These are phyloP conservation scores for Cryptoleucopteryx plumbea DNA, from an alignment of 2,113 vertebrate genomes.

Conservation along the genomic window DNA sequence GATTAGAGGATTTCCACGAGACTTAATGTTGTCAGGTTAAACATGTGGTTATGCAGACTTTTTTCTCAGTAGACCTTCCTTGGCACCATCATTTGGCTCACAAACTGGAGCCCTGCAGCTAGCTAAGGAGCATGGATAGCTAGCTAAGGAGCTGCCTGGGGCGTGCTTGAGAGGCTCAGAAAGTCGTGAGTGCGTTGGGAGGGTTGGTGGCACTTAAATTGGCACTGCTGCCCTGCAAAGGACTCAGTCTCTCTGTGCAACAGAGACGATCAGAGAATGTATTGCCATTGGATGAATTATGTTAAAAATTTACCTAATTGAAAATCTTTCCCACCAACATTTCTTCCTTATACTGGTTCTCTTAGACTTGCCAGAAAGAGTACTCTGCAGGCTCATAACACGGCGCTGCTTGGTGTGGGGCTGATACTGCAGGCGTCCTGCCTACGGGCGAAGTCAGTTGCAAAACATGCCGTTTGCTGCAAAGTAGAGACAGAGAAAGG, in stretches of 20 bases:
- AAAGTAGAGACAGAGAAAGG: neutral
- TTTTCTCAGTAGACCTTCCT: neutral
- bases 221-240: neutral
- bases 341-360: neutral
- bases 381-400: neutral
- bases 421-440: neutral
- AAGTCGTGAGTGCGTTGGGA: rapidly evolving
- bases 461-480: neutral
- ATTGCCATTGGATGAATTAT: neutral
- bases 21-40: neutral
- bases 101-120: neutral
- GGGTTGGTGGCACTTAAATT: neutral
- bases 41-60: neutral
- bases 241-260: neutral
- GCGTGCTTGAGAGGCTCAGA: neutral
- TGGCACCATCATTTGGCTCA: neutral
- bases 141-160: neutral
- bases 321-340: neutral
- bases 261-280: neutral
- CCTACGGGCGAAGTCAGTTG: rapidly evolving
- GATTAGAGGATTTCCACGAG: neutral
- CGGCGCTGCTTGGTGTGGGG: neutral
- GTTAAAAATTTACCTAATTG: neutral
- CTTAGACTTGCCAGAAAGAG: neutral
- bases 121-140: neutral